Evolutionary conservation across 2,888 invertebrate species (phyloP).

Genomic region (Lithophane socia): DNA sequence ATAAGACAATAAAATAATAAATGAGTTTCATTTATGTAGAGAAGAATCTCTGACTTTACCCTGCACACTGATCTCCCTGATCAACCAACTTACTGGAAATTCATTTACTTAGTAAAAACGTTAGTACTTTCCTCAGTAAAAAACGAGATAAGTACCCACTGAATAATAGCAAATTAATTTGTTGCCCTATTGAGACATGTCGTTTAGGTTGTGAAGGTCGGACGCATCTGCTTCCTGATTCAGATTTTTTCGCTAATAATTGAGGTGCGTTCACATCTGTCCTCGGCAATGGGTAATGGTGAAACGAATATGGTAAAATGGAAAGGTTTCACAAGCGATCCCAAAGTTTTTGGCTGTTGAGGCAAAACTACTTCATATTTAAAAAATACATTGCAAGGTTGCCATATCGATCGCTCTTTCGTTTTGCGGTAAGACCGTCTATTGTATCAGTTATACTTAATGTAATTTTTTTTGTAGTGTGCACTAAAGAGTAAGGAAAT

Average conservation of each 20-base stretch:
- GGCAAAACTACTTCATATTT: no score
- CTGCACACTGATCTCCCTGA: not conserved
- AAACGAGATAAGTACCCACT: not conserved
- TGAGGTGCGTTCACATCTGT: no score
- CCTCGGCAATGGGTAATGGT: no score
- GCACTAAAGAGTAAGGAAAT: not conserved
- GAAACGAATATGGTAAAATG: no score
- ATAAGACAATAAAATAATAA: conserved; percentile 37
- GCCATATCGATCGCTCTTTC: no score
- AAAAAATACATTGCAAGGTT: no score
- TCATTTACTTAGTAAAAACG: not conserved
- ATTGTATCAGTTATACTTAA: no score
- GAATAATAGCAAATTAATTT: conserved; percentile 3
- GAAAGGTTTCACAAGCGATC: no score
- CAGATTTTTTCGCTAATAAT: not conserved
- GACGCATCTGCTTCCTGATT: not conserved
- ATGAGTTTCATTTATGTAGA: conserved; percentile 25
- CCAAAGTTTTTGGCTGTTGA: no score
- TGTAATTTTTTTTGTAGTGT: not conserved
- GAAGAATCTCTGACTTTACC: not conserved
- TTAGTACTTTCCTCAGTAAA: conserved; percentile 1
- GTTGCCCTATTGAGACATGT: not conserved
- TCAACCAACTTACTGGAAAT: not conserved
- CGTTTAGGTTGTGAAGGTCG: not conserved
- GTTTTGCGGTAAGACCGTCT: no score